Evolutionary conservation across 1,140 invertebrate species (phyloP), one percentile per base, ranked within the genome.

Genomic region (Drosophila quadrilineata): DNA sequence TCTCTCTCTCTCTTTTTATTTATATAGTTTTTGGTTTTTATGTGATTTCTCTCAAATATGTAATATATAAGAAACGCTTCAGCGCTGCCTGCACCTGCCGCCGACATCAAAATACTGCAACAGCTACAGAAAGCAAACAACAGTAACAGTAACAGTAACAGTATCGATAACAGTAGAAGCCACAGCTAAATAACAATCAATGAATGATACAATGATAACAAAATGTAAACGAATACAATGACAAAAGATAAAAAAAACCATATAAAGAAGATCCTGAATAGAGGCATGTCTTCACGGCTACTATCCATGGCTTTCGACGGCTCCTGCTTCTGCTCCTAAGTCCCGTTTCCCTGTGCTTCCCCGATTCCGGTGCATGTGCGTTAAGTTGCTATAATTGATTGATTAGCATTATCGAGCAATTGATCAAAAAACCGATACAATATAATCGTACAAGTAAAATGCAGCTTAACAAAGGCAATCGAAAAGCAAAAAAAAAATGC

Each of bases 301-400:
- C 56, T 36, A 71, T 59, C 77, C 77, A 57, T 65, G 79, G 79
- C 77, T 82, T 75, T 64, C 50, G 41, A 63, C 79, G 77, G 77
- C 77, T 84, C 79, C 77, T 84, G 77, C 77, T 84, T 84, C 77
- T 82, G 77, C 77, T 84, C 77, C 77, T 84, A 84, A 66, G 77
- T 84, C 77, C 77, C 77, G 77, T 84, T 84, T 84, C 77, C 77
- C 77, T 84, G 77, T 84, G 77, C 77, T 84, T 84, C 79, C n/a
- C 77, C 77, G 77, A 84, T 74, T 82, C 77, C 77, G 77, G 77
- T 84, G 77, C 77, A 84, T 84, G 77, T 84, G 77, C 77, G 82
- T 85, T 84, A 82, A 85, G 63, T 85, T 84, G 77, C 77, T 84
- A 72, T 65, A 59, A 60, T 71, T 49, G 36, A 75, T 70, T 64